Evolutionary conservation across 2,888 invertebrate genomes (phyloP).

Genomic region (Endotricha flammealis): DNA sequence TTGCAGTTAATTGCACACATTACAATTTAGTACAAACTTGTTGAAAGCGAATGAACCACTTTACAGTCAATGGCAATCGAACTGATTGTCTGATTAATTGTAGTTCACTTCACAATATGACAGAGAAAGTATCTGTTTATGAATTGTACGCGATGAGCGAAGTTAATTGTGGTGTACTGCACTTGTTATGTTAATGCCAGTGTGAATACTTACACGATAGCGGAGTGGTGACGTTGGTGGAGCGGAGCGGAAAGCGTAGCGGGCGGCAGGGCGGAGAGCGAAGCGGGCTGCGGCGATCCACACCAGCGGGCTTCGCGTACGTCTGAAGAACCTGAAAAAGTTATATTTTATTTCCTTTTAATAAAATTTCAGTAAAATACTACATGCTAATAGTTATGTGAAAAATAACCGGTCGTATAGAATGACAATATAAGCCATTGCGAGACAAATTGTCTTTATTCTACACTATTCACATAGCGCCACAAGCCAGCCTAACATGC

Average conservation of each 20-base stretch:
- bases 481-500: too few species aligned
- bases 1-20: neutral
- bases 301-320: constrained; percentile 75
- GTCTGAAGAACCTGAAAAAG: constrained; percentile 59
- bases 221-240: constrained; percentile 67
- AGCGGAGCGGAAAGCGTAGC: constrained; percentile 53
- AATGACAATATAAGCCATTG: too few species aligned
- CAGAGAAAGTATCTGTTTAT: neutral
- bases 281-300: constrained; percentile 80
- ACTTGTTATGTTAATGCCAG: neutral
- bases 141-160: neutral
- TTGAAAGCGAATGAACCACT: neutral
- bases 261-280: constrained; percentile 79
- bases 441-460: too few species aligned
- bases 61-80: neutral
- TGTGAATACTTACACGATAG: constrained; percentile 57
- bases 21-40: neutral
- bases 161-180: neutral
- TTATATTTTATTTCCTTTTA: neutral
- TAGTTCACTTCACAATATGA: too few species aligned
- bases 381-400: too few species aligned
- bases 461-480: too few species aligned
- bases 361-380: neutral
- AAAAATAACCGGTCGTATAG: too few species aligned
- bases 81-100: too few species aligned